Evolutionary conservation across 2,888 invertebrate genomes (phyloP).

Genomic region (Oxycera nigricornis): DNA sequence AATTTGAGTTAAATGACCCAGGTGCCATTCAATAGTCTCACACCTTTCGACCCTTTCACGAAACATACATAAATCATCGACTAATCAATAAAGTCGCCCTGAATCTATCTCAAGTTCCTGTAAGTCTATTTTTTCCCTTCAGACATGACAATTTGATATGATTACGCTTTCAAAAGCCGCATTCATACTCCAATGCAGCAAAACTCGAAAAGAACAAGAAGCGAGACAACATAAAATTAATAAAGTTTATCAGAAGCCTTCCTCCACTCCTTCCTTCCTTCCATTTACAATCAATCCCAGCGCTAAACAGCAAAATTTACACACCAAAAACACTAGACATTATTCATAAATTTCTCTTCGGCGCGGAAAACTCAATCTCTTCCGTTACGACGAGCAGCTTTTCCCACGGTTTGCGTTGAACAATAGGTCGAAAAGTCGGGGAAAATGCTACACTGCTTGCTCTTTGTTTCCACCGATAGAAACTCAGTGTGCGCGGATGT

Average conservation of each 20-base stretch:
- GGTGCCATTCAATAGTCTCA: too few relatives aligned
- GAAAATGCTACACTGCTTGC: neutral
- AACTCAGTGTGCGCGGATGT: neutral
- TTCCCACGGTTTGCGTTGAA: neutral
- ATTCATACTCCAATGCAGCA: neutral
- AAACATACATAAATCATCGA: too few relatives aligned
- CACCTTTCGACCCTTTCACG: too few relatives aligned
- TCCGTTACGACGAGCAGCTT: neutral
- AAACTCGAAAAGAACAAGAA: neutral
- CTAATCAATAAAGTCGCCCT: too few relatives aligned
- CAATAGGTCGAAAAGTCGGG: neutral
- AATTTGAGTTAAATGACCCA: too few relatives aligned
- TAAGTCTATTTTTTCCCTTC: neutral
- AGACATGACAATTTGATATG: neutral
- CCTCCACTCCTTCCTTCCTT: neutral
- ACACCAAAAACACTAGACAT: neutral
- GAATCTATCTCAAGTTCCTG: too few relatives aligned
- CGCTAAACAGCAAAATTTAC: neutral
- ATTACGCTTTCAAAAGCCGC: neutral
- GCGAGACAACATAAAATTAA: neutral
- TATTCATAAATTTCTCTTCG: constrained; percentile 4
- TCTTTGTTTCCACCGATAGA: neutral
- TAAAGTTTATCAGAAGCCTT: neutral
- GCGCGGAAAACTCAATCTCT: constrained; percentile 6
- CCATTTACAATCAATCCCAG: neutral